Evolutionary conservation across 2,888 invertebrate species (phyloP).

Genomic region (Sarcophaga subvicina): DNA sequence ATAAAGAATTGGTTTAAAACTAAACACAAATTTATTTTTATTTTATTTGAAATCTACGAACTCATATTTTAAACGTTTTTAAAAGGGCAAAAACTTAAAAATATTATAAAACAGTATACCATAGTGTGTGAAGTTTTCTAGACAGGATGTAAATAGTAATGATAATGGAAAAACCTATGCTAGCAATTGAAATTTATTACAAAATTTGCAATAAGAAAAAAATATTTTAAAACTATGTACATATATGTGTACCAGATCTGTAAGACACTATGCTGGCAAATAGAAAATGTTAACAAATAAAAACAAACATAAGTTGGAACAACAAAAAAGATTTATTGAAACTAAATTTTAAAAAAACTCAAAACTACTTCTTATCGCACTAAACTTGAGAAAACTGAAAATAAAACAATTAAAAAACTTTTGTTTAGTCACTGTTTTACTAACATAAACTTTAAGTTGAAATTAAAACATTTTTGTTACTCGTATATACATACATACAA

Average conservation of each 20-base stretch:
- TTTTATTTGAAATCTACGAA: no score
- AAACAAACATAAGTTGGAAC: no score
- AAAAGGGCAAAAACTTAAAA: no score
- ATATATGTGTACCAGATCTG: not conserved
- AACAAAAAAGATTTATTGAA: not conserved
- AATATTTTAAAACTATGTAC: not conserved
- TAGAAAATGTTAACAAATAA: no score
- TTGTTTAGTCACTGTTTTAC: not conserved
- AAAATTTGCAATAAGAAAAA: not conserved
- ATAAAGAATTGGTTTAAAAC: no score
- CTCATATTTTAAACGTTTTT: no score
- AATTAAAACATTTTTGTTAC: not conserved
- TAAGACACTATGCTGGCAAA: not conserved
- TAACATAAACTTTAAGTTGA: constrained; percentile 14
- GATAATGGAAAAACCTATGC: constrained; percentile 41
- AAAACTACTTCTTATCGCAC: not conserved
- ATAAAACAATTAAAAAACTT: constrained; percentile 1
- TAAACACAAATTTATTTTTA: no score
- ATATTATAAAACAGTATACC: no score
- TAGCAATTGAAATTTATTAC: constrained; percentile 15
- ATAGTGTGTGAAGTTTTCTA: not conserved
- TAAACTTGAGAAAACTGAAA: not conserved
- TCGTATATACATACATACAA: no score
- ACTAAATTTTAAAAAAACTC: not conserved
- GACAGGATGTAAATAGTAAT: constrained; percentile 37